Evolutionary conservation across 2,113 vertebrate species (phyloP).

Genomic region (Dipodomys stephensi): DNA sequence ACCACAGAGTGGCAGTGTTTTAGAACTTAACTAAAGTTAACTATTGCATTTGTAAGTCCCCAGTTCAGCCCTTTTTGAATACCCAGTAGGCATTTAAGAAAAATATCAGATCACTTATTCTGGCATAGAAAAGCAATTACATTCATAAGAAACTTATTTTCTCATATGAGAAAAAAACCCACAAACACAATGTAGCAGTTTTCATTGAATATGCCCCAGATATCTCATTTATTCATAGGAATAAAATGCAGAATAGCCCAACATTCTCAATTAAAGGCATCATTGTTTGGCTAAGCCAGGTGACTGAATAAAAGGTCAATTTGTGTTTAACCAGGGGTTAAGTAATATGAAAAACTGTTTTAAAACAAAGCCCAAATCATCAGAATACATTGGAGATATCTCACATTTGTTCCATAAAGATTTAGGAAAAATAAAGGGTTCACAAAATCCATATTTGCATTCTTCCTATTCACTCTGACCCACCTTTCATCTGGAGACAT

Average conservation of each 20-base stretch:
- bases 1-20: conserved; percentile 88
- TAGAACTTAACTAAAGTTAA: conserved; percentile 76
- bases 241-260: not conserved
- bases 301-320: not conserved
- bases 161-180: not conserved
- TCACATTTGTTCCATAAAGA: not conserved
- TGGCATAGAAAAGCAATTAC: not conserved
- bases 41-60: conserved; percentile 20
- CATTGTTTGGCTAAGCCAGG: not conserved
- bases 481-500: not conserved
- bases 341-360: not conserved
- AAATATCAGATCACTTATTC: not conserved
- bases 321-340: not conserved
- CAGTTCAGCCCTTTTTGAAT: not conserved
- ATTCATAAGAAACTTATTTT: not conserved
- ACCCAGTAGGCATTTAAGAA: not conserved
- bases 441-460: not conserved
- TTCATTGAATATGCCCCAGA: not conserved
- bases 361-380: not conserved
- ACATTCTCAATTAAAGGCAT: not conserved
- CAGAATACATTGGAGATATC: not conserved
- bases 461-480: not conserved
- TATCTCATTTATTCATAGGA: conserved; percentile 12
- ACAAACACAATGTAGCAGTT: not conserved
- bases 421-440: not conserved